Conservation (phyloP, 2,113 vertebrate species). For the Gavialis gangeticus region DNA sequence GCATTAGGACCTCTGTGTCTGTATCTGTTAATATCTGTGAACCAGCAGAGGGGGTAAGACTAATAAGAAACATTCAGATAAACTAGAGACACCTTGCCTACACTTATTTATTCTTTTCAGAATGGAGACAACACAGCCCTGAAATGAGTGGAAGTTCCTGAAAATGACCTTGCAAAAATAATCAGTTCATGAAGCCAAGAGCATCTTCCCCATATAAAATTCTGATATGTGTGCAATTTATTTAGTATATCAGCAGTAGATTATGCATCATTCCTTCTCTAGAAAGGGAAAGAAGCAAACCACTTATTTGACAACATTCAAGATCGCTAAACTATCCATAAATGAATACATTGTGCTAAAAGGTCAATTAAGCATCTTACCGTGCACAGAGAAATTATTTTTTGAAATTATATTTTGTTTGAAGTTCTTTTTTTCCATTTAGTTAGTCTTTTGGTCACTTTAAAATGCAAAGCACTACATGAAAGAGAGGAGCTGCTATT, state of each 20-base stretch:
- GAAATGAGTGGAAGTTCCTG: not conserved
- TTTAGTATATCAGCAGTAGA: not conserved
- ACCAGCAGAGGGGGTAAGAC: conserved; percentile 63
- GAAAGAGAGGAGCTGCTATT: not conserved
- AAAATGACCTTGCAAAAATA: conserved; percentile 19
- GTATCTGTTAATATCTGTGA: conserved; percentile 14
- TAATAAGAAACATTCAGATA: not conserved
- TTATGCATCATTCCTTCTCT: not conserved
- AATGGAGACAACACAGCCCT: not conserved
- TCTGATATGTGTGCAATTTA: not conserved
- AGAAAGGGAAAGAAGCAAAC: not conserved
- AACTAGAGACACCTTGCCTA: not conserved
- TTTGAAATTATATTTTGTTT: not conserved
- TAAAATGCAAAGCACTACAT: not conserved
- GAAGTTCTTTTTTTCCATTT: not conserved
- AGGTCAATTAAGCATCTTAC: too few relatives aligned
- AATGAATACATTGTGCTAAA: not conserved
- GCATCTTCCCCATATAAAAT: not conserved
- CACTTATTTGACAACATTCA: not conserved
- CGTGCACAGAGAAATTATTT: not conserved
- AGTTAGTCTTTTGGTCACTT: not conserved
- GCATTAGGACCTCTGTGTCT: not conserved
- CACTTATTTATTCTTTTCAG: not conserved
- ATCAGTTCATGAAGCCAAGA: not conserved
- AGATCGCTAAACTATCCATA: not conserved